These are phyloP conservation scores for Diploptera punctata DNA, from an alignment of 2,888 invertebrate species.

Conservation along the genomic window DNA sequence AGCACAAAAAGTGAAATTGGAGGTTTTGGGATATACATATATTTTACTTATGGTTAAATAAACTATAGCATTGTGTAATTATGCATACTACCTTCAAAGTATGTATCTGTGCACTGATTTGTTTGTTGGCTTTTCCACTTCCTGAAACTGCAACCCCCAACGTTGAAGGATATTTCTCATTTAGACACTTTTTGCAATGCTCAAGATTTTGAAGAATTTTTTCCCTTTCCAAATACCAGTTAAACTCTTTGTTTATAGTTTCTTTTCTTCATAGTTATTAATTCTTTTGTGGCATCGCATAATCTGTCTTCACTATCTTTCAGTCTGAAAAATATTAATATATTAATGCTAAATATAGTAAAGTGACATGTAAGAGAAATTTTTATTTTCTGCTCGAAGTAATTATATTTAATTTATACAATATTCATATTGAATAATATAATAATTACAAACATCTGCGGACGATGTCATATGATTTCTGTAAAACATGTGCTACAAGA, in stretches of 20 bases:
- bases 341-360: no score
- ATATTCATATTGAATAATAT: no score
- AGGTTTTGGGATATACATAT: no score
- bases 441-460: no score
- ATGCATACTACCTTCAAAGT: not conserved
- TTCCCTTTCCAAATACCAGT: constrained; percentile 53
- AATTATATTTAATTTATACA: no score
- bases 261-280: constrained; percentile 52
- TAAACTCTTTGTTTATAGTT: constrained; percentile 50
- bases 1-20: no score
- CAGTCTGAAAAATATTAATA: constrained; percentile 47
- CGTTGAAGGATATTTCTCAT: constrained; percentile 5
- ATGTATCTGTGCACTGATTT: not conserved
- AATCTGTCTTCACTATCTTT: constrained; percentile 55
- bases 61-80: not conserved
- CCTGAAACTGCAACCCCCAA: constrained; percentile 25
- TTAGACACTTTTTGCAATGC: not conserved
- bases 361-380: no score
- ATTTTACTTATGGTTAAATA: no score
- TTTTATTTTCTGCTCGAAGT: no score
- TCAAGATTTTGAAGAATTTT: constrained; percentile 32
- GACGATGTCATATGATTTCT: no score
- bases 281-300: constrained; percentile 54
- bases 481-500: no score
- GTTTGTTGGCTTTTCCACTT: constrained; percentile 10